Evolutionary conservation across 2,113 vertebrate genomes (phyloP), one percentile per base, ranked within the genome.

Genomic region (Oncorhynchus gorbuscha): DNA sequence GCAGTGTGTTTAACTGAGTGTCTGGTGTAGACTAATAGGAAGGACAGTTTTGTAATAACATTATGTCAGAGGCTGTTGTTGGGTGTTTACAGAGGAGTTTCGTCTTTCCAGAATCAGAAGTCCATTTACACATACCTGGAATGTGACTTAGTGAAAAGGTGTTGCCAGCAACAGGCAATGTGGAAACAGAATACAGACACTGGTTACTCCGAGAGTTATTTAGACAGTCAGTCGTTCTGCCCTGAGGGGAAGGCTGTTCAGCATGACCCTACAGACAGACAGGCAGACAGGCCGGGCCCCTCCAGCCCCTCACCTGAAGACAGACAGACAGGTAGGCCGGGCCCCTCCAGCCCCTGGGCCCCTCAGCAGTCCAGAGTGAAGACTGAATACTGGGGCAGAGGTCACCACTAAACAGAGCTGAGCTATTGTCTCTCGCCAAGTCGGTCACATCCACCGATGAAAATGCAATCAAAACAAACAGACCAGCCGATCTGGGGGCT

Each of bases 391-490:
- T 55, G 28, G 32, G 32, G 28, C 28, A 32, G 67, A 92, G 92
- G 93, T 94, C 91, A 81, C 79, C 89, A 76, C 91, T 91, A 91
- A 93, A 93, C 92, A 92, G 91, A 86, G 87, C 78, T 2, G 80
- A 77, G 51, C 88, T 80, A 90, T 92, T 93, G 93, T 94, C 87
- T 93, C 81, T 72, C 82, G 83, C 87, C 92, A 94, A 91, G 87
- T 92, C 89, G 91, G 92, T 90, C 87, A 92, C 92, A 89, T 82
- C 87, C 74, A 84, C 89, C 89, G 85, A 93, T 93, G 91, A 94
- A 92, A 92, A 93, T 89, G 89, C 93, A 93, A 93, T 93, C 92
- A 93, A 93, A 94, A 93, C 93, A 93, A 93, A 93, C 93, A 93
- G 92, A 76, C 80, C 84, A 65, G 72, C 79, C 86, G 79, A 92